Base-by-base conservation (phyloP, 2,113 vertebrate species). In the Kryptolebias marmoratus region DNA sequence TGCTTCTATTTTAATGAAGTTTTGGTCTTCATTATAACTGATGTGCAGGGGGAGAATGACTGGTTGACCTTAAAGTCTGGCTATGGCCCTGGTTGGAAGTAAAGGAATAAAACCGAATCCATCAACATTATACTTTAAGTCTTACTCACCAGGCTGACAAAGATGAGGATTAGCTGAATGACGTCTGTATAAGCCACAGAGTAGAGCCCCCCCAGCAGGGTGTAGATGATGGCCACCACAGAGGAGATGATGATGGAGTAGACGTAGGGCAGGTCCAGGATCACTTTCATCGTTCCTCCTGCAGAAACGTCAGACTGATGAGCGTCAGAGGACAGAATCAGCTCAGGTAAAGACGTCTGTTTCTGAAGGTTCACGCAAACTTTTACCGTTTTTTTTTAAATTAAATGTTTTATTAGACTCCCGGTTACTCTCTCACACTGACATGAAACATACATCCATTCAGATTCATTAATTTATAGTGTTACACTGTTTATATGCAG, bases 181-280 rank as follows among this genome's bases (percentile, higher is more conserved):
- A 96, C 93, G 36, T 96, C 94, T 0, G 95, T 96, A 86, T 96
- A 96, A 22, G 95, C 95, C 75, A 95, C 95, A 42, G 95, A 95
- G 82, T 96, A 96, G 49, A 96, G 88, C 0, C 95, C 95, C 73
- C 95, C 95, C 79, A 94, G 74, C 48, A 95, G 90, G n/a, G 95
- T 96, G 83, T 96, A 96, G 60, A 94, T 31, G 5, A 93, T 91
- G 62, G 95, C 93, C 55, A 89, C 94, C 67, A 90, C 94, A 64
- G 95, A 91, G 0, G 95, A 96, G 79, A 95, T 22, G 56, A 93
- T 62, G 79, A 96, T 93, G 58, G 95, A 93, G 78, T 94, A 77
- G 74, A 90, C 72, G 31, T 93, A 86, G 68, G 87, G 66, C 32
- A 95, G 91, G 80, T 94, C 93, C 88, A 96, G 85, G 75, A 95